phyloP scores from a whole-genome alignment of 1,140 invertebrate species.

The Zophobas morio region DNA sequence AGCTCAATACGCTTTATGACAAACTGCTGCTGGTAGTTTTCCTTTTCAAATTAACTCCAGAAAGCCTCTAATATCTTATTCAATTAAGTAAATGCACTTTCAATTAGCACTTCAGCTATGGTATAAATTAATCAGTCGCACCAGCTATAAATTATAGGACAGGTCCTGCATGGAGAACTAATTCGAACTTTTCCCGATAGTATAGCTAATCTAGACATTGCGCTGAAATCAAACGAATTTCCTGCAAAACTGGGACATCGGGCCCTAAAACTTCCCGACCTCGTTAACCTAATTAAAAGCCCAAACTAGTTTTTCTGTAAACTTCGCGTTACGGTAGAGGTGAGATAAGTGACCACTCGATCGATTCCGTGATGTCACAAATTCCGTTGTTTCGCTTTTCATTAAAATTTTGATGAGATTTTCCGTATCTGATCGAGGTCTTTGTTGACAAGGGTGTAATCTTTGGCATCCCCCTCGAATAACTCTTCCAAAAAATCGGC shows the following conservation, averaged over 20 bases:
- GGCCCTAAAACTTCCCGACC: conserved; percentile 6
- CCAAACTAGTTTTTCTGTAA: too few species aligned
- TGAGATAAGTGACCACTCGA: not conserved
- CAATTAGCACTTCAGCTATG: conserved; percentile 24
- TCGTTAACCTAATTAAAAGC: not conserved
- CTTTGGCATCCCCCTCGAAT: too few species aligned
- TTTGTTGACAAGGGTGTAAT: too few species aligned
- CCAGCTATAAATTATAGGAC: conserved; percentile 20
- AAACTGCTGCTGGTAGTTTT: too few species aligned
- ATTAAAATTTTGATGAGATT: too few species aligned
- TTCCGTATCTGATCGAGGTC: too few species aligned
- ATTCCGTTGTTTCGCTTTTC: not conserved
- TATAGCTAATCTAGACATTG: conserved; percentile 19
- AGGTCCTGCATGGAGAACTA: conserved; percentile 38
- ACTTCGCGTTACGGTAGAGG: too few species aligned
- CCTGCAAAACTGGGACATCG: conserved; percentile 15
- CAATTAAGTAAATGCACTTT: conserved; percentile 31
- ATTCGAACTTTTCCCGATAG: conserved; percentile 35
- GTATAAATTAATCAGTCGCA: conserved; percentile 26
- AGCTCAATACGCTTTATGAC: too few species aligned
- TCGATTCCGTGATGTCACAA: conserved; percentile 8
- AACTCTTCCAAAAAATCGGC: not conserved
- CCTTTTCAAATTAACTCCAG: not conserved
- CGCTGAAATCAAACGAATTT: conserved; percentile 22
- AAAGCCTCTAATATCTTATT: conserved; percentile 14